A percentile compares a stretch with the other conserved stretches of the same genome.
Evolutionary conservation across 2,113 vertebrate species (phyloP).

Genomic region (Mastomys coucha): DNA sequence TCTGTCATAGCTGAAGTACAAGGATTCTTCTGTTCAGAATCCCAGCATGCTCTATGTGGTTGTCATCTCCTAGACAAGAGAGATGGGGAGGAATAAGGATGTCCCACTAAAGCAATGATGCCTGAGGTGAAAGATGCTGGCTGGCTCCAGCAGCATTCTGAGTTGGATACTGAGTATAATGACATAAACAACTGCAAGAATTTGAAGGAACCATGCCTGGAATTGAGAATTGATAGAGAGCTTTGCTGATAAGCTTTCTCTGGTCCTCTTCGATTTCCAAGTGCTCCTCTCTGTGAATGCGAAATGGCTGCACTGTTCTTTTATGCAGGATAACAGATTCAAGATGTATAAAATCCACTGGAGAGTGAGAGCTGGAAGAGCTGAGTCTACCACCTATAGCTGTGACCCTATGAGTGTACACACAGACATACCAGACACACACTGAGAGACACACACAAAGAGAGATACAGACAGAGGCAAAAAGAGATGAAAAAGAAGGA

Average conservation of each 20-base stretch:
- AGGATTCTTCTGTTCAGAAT: not conserved
- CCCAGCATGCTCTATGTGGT: not conserved
- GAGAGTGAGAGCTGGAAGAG: not conserved
- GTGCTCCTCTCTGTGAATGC: not conserved
- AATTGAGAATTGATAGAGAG: not conserved
- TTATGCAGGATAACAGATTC: not conserved
- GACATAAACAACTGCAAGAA: conserved; percentile 3
- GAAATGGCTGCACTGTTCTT: not conserved
- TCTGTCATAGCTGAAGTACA: not conserved
- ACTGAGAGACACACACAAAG: not conserved
- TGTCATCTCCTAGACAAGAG: not conserved
- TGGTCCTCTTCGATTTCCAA: not conserved
- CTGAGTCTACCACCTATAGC: not conserved
- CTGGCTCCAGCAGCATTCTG: not conserved
- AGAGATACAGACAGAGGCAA: not conserved
- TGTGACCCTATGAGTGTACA: not conserved
- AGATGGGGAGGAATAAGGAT: not conserved
- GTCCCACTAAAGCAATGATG: not conserved
- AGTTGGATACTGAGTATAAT: not conserved
- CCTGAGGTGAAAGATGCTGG: not conserved
- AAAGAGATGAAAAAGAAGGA: not conserved
- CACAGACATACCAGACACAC: not conserved
- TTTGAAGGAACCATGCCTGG: not conserved
- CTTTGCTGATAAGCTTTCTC: not conserved
- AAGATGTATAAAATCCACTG: not conserved